phyloP scores from a whole-genome alignment of 2,113 vertebrate species.

The Plecturocebus donacophilus region DNA sequence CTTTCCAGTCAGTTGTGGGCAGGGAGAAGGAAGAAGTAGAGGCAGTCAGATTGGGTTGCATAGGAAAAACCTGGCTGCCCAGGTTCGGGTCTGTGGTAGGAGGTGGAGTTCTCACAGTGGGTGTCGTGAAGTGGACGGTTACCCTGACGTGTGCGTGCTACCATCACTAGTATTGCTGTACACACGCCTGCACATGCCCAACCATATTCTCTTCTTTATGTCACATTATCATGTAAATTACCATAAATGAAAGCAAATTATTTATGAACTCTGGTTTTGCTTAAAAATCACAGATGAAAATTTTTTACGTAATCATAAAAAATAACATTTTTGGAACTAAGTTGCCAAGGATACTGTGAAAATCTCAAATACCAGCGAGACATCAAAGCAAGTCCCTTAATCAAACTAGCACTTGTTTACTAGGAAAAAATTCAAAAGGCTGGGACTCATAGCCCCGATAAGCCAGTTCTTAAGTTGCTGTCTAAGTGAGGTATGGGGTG shows the following conservation, averaged over 20 bases:
- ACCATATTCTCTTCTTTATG: neutral
- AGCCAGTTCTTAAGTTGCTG: neutral
- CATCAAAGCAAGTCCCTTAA: constrained; percentile 54
- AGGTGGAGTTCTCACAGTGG: neutral
- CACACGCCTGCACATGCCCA: neutral
- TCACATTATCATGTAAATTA: neutral
- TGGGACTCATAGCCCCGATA: neutral
- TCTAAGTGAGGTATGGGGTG: neutral
- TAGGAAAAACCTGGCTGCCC: neutral
- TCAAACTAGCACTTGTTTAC: constrained; percentile 42
- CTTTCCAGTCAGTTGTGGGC: neutral
- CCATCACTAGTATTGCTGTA: neutral
- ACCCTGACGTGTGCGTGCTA: fast-evolving
- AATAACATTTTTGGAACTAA: constrained; percentile 35
- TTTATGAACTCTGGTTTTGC: neutral
- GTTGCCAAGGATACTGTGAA: constrained; percentile 57
- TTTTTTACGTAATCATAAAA: neutral
- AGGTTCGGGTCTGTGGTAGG: neutral
- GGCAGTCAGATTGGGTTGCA: neutral
- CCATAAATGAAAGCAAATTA: neutral
- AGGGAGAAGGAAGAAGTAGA: fast-evolving
- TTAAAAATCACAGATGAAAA: neutral
- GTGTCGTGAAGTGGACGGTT: fast-evolving
- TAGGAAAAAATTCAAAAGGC: constrained; percentile 12
- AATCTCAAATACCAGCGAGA: constrained; percentile 43